Percentiles rank a stretch among this genome's conserved stretches.
Conservation (phyloP, 2,113 vertebrate genomes). For the Neotoma lepida region DNA sequence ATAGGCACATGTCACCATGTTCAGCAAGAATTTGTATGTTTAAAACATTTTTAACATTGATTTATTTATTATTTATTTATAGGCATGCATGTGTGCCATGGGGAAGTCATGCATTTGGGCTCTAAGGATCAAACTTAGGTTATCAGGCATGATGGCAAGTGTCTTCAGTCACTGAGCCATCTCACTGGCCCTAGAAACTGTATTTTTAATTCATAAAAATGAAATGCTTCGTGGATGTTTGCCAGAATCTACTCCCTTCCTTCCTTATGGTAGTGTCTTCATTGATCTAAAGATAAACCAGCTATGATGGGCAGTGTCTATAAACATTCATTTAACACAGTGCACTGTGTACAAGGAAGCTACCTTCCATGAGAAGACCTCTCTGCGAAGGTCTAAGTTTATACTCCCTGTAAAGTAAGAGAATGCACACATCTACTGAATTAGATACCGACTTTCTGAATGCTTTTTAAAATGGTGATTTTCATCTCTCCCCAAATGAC, state of each 20-base stretch:
- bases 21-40: neutral
- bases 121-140: no score
- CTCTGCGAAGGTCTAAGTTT: neutral
- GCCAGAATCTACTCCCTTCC: neutral
- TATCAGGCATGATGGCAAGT: neutral
- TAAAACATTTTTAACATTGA: neutral
- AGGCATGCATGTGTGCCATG: no score
- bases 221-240: neutral
- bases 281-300: neutral
- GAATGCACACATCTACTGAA: neutral
- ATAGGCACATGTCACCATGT: neutral
- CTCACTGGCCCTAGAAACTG: neutral
- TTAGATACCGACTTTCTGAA: neutral
- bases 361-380: neutral
- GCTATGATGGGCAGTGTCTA: neutral
- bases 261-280: neutral
- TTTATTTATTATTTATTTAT: neutral
- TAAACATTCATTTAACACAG: neutral
- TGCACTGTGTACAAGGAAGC: neutral
- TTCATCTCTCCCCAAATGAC: neutral
- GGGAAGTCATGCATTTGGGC: neutral
- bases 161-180: neutral
- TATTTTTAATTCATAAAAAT: neutral
- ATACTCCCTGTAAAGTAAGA: neutral
- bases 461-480: neutral